phyloP scores from a whole-genome alignment of 1,140 invertebrate species.

The Chionoecetes opilio region DNA sequence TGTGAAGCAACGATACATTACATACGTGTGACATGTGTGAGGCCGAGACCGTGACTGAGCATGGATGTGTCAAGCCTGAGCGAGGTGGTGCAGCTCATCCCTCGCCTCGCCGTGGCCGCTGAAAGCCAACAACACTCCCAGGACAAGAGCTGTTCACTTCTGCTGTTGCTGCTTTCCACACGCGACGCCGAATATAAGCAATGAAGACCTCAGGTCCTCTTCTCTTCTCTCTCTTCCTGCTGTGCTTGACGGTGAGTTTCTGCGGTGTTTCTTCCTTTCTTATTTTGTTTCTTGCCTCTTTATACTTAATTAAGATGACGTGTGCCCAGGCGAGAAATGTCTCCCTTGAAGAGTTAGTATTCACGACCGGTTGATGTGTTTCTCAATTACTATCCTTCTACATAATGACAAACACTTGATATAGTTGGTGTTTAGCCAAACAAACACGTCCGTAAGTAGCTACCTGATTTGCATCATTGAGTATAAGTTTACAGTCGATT shows the following conservation, averaged over 20 bases:
- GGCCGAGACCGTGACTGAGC: neutral
- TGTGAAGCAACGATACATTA: neutral
- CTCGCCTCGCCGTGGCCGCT: neutral
- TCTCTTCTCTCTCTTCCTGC: neutral
- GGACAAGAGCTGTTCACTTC: neutral
- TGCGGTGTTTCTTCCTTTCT: no score
- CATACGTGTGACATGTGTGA: conserved; percentile 15
- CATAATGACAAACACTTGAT: neutral
- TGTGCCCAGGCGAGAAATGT: neutral
- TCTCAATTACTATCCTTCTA: neutral
- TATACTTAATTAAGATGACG: no score
- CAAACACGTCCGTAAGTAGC: neutral
- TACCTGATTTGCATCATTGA: neutral
- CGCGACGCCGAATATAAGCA: neutral
- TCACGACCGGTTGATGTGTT: neutral
- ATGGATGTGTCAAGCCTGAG: neutral
- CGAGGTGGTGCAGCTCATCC: neutral
- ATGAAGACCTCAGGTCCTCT: conserved; percentile 11
- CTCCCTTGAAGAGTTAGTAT: neutral
- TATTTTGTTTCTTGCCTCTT: no score
- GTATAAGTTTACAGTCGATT: neutral
- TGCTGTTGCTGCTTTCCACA: neutral
- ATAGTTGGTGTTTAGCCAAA: neutral
- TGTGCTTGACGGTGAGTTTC: neutral
- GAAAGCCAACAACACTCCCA: neutral